These are phyloP conservation scores for Loris lydekkerianus DNA, from an alignment of 2,797 vertebrate genomes.

Conservation along the genomic window DNA sequence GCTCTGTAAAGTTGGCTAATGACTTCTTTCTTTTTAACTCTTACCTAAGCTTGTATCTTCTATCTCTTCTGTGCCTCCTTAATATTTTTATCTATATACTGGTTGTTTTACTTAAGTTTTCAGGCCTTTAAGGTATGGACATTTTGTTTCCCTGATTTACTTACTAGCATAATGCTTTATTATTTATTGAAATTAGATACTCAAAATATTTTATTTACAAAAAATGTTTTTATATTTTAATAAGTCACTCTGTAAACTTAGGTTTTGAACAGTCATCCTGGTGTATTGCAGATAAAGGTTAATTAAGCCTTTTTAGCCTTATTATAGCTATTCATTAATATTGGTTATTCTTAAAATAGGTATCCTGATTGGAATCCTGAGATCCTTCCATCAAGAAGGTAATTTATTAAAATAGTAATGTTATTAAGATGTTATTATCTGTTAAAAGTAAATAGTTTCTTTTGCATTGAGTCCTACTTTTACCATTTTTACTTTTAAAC, in stretches of 20 bases:
- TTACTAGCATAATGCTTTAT: conserved; percentile 38
- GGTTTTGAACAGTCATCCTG: conserved; percentile 25
- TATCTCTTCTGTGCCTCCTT: conserved; percentile 8
- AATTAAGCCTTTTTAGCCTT: conserved; percentile 16
- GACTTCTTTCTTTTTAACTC: conserved; percentile 3
- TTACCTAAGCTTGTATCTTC: conserved; percentile 19
- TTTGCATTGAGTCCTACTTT: conserved; percentile 58
- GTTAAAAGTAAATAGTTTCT: conserved; percentile 61
- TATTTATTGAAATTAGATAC: conserved; percentile 20
- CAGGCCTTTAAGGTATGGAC: not conserved
- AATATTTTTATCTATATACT: conserved; percentile 25
- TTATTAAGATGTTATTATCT: conserved; percentile 48
- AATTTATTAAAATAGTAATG: conserved; percentile 73
- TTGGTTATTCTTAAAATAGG: conserved; percentile 86
- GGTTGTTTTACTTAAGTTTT: conserved; percentile 24
- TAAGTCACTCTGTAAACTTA: conserved; percentile 50
- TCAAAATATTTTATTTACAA: conserved; percentile 59
- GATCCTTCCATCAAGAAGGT: conserved; percentile 90
- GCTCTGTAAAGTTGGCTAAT: conserved; percentile 13
- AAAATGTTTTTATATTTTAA: conserved; percentile 52
- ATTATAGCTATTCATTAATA: conserved; percentile 68
- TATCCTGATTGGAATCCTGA: conserved; percentile 95
- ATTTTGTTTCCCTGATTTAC: not conserved
- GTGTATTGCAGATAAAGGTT: conserved; percentile 48
- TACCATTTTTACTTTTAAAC: conserved; percentile 70